Conservation (phyloP, 2,888 invertebrate species). For the Euzophera pinguis region DNA sequence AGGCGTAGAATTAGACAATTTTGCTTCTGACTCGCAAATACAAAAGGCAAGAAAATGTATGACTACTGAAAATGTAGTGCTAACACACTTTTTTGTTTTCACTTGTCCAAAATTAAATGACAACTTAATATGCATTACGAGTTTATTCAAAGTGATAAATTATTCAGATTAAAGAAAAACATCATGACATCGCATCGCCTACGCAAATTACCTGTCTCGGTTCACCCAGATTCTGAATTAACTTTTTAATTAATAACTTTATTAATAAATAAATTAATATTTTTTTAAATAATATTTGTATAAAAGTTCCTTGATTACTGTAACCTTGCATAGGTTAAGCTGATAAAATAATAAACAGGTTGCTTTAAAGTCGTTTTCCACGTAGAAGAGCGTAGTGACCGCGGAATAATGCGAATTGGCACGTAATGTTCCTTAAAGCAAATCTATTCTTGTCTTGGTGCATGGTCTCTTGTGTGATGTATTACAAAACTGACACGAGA, state of each 20-base stretch:
- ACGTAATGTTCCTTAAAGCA: too few species aligned
- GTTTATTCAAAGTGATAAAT: background rate
- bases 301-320: background rate
- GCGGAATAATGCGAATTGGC: too few species aligned
- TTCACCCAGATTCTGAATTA: background rate
- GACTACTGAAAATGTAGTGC: too few species aligned
- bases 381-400: background rate
- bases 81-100: too few species aligned
- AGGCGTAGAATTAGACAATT: too few species aligned
- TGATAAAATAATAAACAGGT: background rate
- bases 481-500: too few species aligned
- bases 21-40: too few species aligned
- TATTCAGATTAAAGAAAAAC: conserved; percentile 4
- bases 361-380: background rate
- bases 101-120: too few species aligned
- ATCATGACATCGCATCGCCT: background rate
- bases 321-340: background rate
- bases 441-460: too few species aligned
- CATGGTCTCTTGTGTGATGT: too few species aligned
- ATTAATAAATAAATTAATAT: background rate
- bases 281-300: background rate
- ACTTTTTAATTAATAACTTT: conserved; percentile 9
- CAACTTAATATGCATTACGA: too few species aligned
- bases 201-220: conserved; percentile 1
- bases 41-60: too few species aligned